Evolutionary conservation across 2,113 vertebrate species (phyloP).

Genomic region (Mobula birostris): DNA sequence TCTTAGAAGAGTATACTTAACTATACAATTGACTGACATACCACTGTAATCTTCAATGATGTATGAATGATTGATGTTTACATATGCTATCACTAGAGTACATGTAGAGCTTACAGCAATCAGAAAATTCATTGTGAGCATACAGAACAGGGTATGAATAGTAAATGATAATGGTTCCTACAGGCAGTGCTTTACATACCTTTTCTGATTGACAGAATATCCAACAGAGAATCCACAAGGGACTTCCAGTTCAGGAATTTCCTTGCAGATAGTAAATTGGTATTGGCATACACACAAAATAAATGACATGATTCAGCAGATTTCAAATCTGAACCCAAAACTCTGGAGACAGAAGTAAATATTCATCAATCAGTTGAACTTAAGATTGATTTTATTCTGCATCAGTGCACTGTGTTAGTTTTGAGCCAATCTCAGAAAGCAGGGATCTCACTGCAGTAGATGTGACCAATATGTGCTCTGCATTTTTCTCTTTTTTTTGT

Average conservation of each 20-base stretch:
- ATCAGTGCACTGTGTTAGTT: slow-evolving; percentile 62
- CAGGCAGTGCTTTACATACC: slow-evolving; percentile 49
- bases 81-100: slow-evolving; percentile 45
- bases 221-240: slow-evolving; percentile 62
- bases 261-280: slow-evolving; percentile 75
- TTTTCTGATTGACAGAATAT: slow-evolving; percentile 72
- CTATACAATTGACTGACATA: slow-evolving; percentile 31
- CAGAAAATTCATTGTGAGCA: slow-evolving; percentile 42
- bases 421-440: slow-evolving; percentile 51
- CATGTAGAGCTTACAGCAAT: slow-evolving; percentile 46
- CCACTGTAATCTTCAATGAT: slow-evolving; percentile 36
- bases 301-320: slow-evolving; percentile 83
- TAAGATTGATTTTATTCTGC: slow-evolving; percentile 81
- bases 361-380: slow-evolving; percentile 87
- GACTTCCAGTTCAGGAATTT: slow-evolving; percentile 69
- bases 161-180: slow-evolving; percentile 65
- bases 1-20: slow-evolving; percentile 29
- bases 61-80: slow-evolving; percentile 49
- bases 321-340: slow-evolving; percentile 62
- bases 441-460: slow-evolving; percentile 61
- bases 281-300: slow-evolving; percentile 78
- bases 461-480: slow-evolving; percentile 41
- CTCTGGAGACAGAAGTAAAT: slow-evolving; percentile 66
- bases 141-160: slow-evolving; percentile 53
- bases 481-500: neutral